Conservation (phyloP, 2,113 vertebrate species). For the Dasypus novemcinctus region DNA sequence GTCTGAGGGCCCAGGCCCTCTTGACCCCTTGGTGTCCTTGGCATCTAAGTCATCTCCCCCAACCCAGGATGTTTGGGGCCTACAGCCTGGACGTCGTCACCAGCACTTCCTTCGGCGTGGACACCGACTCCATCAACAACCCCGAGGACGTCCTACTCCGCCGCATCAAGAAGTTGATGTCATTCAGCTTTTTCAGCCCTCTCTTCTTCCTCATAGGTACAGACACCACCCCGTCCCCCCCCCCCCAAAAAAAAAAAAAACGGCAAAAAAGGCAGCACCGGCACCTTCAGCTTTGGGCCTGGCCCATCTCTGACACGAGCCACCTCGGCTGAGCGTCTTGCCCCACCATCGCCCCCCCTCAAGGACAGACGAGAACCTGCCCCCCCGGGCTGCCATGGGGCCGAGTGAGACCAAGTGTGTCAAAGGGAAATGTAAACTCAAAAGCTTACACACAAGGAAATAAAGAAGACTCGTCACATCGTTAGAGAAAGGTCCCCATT, state of each 20-base stretch:
- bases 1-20: not conserved
- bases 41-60: not conserved
- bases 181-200: conserved; percentile 81
- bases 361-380: not conserved
- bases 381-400: no score
- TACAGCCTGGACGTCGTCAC: conserved; percentile 86
- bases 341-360: not conserved
- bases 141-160: conserved; percentile 84
- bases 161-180: conserved; percentile 85
- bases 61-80: conserved; percentile 69
- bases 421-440: not conserved
- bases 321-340: not conserved
- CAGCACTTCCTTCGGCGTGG: conserved; percentile 87
- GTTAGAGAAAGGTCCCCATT: rapidly evolving
- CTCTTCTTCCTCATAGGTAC: conserved; percentile 80
- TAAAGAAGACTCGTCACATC: not conserved
- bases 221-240: rapidly evolving
- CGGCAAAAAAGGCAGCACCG: rapidly evolving
- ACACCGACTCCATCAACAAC: conserved; percentile 86
- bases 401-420: not conserved
- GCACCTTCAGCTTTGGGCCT: rapidly evolving
- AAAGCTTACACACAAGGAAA: not conserved
- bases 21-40: not conserved
- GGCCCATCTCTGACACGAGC: not conserved
- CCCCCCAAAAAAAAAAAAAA: no score